Evolutionary conservation across 2,888 invertebrate species (phyloP).

Genomic region (Molorchus minor): DNA sequence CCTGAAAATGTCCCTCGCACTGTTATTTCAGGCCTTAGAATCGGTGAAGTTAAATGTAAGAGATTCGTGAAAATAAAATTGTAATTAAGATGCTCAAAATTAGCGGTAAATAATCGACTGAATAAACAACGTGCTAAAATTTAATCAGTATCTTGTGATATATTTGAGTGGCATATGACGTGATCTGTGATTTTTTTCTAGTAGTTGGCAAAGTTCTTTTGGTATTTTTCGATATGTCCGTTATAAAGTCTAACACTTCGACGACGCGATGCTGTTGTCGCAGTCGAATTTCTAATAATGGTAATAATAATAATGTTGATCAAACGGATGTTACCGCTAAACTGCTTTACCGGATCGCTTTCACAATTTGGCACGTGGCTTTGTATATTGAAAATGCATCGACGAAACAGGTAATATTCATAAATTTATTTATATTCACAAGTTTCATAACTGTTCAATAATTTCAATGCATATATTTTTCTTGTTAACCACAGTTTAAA

Average conservation of each 20-base stretch:
- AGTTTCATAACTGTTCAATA: constrained; percentile 7
- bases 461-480: too few species aligned
- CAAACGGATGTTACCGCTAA: constrained; percentile 67
- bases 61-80: background rate
- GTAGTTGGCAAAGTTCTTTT: constrained; percentile 3
- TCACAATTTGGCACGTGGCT: constrained; percentile 79
- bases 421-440: background rate
- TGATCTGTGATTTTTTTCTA: constrained; percentile 28
- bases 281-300: constrained; percentile 32
- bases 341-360: constrained; percentile 75
- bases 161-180: constrained; percentile 1
- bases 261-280: constrained; percentile 48
- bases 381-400: constrained; percentile 74
- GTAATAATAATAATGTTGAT: constrained; percentile 44
- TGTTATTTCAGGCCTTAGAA: background rate
- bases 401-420: constrained; percentile 50
- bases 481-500: too few species aligned
- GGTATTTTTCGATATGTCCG: too few species aligned
- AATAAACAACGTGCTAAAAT: too few species aligned
- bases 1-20: background rate
- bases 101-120: too few species aligned
- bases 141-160: constrained; percentile 32
- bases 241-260: constrained; percentile 46
- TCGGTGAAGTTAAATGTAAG: background rate
- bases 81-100: background rate